Base-by-base conservation (phyloP, 2,113 vertebrate genomes). In the Calidris pygmaea region DNA sequence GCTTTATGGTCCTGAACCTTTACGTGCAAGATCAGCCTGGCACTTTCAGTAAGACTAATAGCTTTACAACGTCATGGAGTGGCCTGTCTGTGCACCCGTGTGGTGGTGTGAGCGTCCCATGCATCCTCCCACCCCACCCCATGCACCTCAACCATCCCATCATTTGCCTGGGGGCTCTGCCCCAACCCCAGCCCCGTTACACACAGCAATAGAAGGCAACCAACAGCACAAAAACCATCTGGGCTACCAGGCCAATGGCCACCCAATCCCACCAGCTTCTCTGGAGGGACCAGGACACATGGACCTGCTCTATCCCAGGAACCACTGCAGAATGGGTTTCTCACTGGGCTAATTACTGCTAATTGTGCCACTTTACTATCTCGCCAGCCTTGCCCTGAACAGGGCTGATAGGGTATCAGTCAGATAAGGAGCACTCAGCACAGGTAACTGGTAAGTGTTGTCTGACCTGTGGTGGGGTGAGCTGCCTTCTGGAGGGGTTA, bases 401-500 rank as follows among this genome's bases (percentile, higher is more conserved):
- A 15, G 52, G 11, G 34, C 55, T 72, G 96, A 96, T 91, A 95
- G 93, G 39, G 39, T 96, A 96, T 96, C 94, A 68, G 62, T 35
- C 56, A 96, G 96, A 96, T 96, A 97, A 95, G 6, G 70, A 76
- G 62, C 70, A 56, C 84, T 93, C 60, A 89, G 86, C 91, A 37
- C 94, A 96, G 96, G 95, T 96, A 93, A 56, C 41, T 3, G 81
- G 50, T 71, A 48, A 3, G 63, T 71, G 89, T 26, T 87, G 73
- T 34, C 84, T 78, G 86, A 87, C 12, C 70, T 63, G 66, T 0
- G 12, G 2, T 47, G 56, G 76, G 50, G 32, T 22, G 27, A 58
- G 27, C 55, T 70, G 91, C 85, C 56, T 78, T 47, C 86, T 50
- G 76, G 5, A 78, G 84, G 65, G 67, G 60, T 95, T 93, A 47